Base-by-base conservation (phyloP, 2,888 invertebrate genomes). In the Hydroisotoma schaefferi region DNA sequence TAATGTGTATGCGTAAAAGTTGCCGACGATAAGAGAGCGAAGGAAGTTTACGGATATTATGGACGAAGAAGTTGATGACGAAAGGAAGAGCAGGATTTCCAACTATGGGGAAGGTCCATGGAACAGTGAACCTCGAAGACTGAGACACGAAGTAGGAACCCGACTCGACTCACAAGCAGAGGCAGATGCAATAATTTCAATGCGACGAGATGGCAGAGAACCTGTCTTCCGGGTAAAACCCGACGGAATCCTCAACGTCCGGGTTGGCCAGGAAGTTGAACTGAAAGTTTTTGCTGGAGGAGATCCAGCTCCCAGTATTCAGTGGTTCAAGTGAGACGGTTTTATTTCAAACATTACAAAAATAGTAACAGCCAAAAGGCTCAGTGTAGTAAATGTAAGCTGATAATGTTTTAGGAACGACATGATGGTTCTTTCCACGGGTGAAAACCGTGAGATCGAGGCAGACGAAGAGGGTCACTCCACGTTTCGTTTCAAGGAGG, bases 191-290 rank as follows among this genome's bases (percentile, higher is more conserved):
- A 80, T 90, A 74, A 84, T 91, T 75, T 87, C 89, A 76, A 82
- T 84, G 63, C 87, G 88, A 76, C 52, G 69, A 23, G 63, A 71
- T 20, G 61, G 58, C 37, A 63, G 59, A 51, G 63, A 61, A 20
- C 94, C 95, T 4, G 94, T 94, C 82, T 90, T 98, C 80, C 82
- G 93, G 51, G 93, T 93, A 76, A 95, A 95, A 73, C 91, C 97
- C 0, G 87, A 88, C 75, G 83, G 89, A 22, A 81, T 86, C 15
- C 90, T 94, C 8, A 87, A 92, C 73, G 81, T 86, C 26, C 90
- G 67, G 40, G 85, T 38, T 23, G 61, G 57, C 2, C 46, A 40
- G 87, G 74, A 87, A 65, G 80, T 88, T 1, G 85, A 87, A 64
- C 80, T 95, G 20, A 83, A 85, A 20, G 94, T 93, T 76, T 84